Evolutionary conservation across 2,113 vertebrate genomes (phyloP).

Genomic region (Ginglymostoma cirratum): DNA sequence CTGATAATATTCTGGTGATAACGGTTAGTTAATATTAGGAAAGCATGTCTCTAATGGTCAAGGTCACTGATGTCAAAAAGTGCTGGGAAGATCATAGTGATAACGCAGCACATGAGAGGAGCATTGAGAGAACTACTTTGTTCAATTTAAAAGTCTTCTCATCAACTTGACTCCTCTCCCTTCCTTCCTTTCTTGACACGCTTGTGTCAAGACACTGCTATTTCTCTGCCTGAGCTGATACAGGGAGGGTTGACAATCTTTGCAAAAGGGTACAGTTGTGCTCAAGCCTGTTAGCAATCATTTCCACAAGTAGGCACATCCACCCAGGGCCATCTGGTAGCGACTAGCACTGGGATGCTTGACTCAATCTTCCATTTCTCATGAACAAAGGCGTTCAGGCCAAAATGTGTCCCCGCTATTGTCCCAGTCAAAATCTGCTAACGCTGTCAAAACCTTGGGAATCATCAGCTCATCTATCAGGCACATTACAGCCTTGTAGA

Average conservation of each 20-base stretch:
- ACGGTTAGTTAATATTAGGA: not conserved
- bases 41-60: not conserved
- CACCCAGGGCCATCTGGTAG: not conserved
- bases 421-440: not conserved
- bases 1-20: conserved; percentile 11
- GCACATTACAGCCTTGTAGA: not conserved
- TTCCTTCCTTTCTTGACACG: not conserved
- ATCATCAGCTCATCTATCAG: not conserved
- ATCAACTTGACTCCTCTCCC: not conserved
- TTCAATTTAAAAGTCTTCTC: not conserved
- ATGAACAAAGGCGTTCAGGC: not conserved
- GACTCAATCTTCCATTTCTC: not conserved
- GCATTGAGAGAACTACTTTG: not conserved
- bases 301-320: not conserved
- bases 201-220: not conserved
- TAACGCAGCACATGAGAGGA: not conserved
- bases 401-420: not conserved
- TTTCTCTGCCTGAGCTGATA: not conserved
- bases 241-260: not conserved
- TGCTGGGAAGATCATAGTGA: not conserved
- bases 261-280: not conserved
- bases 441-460: not conserved
- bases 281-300: not conserved
- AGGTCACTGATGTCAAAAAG: not conserved
- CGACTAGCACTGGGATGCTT: not conserved